Evolutionary conservation across 2,113 vertebrate genomes (phyloP).

Genomic region (Varanus salvator): DNA sequence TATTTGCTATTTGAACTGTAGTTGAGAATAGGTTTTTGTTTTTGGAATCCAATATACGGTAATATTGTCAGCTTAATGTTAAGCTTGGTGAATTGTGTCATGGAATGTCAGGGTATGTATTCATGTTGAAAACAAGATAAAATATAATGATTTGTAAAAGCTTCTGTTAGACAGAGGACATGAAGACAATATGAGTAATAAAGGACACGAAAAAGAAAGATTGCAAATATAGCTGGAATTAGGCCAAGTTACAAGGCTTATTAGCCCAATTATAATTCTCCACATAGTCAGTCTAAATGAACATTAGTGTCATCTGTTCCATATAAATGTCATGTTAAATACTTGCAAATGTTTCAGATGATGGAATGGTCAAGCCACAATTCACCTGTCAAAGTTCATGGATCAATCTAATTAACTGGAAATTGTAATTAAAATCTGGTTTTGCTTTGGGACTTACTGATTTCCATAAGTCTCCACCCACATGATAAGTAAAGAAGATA

Average conservation of each 20-base stretch:
- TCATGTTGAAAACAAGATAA: not conserved
- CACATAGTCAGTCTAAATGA: constrained; percentile 76
- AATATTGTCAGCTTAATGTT: not conserved
- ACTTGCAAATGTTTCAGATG: constrained; percentile 73
- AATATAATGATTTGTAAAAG: constrained; percentile 19
- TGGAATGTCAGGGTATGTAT: not conserved
- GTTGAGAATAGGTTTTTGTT: not conserved
- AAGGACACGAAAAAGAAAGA: constrained; percentile 59
- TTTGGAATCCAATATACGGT: not conserved
- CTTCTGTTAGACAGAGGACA: constrained; percentile 8
- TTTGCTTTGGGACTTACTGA: constrained; percentile 20
- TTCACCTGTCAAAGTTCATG: constrained; percentile 78
- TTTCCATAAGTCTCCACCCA: constrained; percentile 18
- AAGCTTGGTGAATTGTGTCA: not conserved
- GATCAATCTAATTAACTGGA: constrained; percentile 70
- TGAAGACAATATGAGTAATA: constrained; percentile 57
- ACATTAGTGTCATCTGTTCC: constrained; percentile 72
- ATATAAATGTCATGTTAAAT: constrained; percentile 80
- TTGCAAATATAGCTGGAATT: constrained; percentile 74
- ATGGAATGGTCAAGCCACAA: constrained; percentile 77
- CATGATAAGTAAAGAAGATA: not conserved
- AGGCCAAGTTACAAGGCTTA: constrained; percentile 75
- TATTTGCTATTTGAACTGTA: not conserved
- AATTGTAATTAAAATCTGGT: constrained; percentile 66
- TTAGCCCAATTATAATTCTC: constrained; percentile 79